Evolutionary conservation across 2,888 invertebrate species (phyloP).

Genomic region (Orgyia antiqua): DNA sequence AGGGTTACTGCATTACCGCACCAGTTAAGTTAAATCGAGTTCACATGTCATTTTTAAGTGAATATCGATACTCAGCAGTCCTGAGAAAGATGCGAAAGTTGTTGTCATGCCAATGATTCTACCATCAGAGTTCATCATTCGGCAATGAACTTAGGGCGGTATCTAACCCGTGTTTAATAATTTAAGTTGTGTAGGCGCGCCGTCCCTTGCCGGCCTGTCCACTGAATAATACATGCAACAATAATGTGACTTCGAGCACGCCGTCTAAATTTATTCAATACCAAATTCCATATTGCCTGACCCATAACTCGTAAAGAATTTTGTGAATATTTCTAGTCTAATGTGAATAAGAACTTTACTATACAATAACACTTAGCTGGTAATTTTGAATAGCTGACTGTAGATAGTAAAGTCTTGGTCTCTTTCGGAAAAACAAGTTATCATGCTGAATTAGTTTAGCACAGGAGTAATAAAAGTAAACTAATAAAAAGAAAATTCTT

Average conservation of each 20-base stretch:
- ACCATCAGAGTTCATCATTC: conserved; percentile 48
- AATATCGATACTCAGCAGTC: too few relatives aligned
- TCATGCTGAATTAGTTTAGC: too few relatives aligned
- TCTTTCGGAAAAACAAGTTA: too few relatives aligned
- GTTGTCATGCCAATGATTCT: conserved; percentile 41
- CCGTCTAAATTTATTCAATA: conserved; percentile 52
- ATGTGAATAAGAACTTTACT: conserved; percentile 15
- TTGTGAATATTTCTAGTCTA: conserved; percentile 12
- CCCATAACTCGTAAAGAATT: conserved; percentile 15
- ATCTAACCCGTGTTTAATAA: conserved; percentile 74
- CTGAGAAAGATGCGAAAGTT: too few relatives aligned
- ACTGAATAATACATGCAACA: conserved; percentile 72
- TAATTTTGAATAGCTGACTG: too few relatives aligned
- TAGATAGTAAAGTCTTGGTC: too few relatives aligned
- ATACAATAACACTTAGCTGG: too few relatives aligned
- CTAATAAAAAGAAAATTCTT: too few relatives aligned
- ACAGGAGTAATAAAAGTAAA: too few relatives aligned
- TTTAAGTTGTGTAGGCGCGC: conserved; percentile 54
- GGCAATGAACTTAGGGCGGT: conserved; percentile 58
- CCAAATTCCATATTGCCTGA: conserved; percentile 21
- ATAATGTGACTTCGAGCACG: conserved; percentile 57
- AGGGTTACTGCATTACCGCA: too few relatives aligned
- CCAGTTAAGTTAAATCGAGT: too few relatives aligned
- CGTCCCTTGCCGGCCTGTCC: conserved; percentile 53
- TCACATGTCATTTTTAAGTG: too few relatives aligned